Evolutionary conservation across 2,113 vertebrate species (phyloP).

Genomic region (Campylomormyrus numenius): DNA sequence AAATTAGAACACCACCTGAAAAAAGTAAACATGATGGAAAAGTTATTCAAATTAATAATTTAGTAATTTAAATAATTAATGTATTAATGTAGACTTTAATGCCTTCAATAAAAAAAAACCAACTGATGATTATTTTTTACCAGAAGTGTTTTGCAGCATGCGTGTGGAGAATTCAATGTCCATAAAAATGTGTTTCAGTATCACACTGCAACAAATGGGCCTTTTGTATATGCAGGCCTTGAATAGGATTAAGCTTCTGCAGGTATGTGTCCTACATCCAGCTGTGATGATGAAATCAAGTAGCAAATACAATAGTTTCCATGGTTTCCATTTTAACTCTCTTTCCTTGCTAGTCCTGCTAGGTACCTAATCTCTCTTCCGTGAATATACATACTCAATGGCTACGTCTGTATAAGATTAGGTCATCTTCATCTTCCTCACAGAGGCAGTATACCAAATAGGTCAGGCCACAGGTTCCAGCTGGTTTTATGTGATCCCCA

Average conservation of each 20-base stretch:
- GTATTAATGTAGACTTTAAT: not conserved
- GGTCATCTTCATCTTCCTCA: not conserved
- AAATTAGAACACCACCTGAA: not conserved
- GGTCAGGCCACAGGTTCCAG: not conserved
- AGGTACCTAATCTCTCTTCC: not conserved
- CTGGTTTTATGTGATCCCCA: not conserved
- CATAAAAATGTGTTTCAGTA: not conserved
- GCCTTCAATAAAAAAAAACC: not conserved
- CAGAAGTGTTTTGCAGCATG: not conserved
- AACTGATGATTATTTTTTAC: not conserved
- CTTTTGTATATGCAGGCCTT: constrained; percentile 59
- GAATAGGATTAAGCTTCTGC: constrained; percentile 54
- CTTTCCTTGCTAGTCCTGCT: constrained; percentile 26
- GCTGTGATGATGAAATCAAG: constrained; percentile 55
- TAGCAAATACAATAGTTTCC: constrained; percentile 59
- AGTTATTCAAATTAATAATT: not conserved
- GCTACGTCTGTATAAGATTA: not conserved
- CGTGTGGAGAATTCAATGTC: not conserved
- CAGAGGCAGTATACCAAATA: not conserved
- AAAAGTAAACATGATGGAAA: not conserved
- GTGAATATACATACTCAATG: not conserved
- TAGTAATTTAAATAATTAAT: not conserved
- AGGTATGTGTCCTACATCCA: constrained; percentile 60
- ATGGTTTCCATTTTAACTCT: constrained; percentile 66
- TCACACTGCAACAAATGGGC: constrained; percentile 36